A percentile compares a stretch with the other conserved stretches of the same genome.
These are phyloP conservation scores for Drosophila eohydei DNA, from an alignment of 2,888 invertebrate species.

Conservation along the genomic window DNA sequence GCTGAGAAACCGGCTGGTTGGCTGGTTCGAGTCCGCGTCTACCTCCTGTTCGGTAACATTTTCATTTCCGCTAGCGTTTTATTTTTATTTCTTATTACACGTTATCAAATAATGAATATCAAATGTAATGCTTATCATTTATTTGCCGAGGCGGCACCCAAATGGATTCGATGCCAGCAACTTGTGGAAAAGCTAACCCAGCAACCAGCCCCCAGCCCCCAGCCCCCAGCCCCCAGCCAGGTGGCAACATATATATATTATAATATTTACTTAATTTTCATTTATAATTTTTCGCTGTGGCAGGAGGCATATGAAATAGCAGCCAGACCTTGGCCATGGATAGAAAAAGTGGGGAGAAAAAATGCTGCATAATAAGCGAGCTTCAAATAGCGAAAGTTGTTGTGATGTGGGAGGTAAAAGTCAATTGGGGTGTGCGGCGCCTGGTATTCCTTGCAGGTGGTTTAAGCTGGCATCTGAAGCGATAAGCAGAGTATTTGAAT, in stretches of 20 bases:
- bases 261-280: conserved; percentile 82
- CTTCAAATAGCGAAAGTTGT: conserved; percentile 63
- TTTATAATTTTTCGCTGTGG: conserved; percentile 70
- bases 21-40: conserved; percentile 11
- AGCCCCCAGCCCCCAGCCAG: conserved; percentile 35
- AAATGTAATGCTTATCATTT: conserved; percentile 82
- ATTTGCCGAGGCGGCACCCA: conserved; percentile 69
- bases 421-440: conserved; percentile 41
- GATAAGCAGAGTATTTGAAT: conserved; percentile 81
- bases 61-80: conserved; percentile 78
- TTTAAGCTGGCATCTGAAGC: conserved; percentile 75
- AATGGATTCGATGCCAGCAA: conserved; percentile 40
- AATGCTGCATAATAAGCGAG: conserved; percentile 73
- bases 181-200: conserved; percentile 17
- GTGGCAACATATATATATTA: conserved; percentile 74
- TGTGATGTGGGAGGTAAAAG: conserved; percentile 40
- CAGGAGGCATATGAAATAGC: conserved; percentile 69
- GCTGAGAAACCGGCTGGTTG: not conserved
- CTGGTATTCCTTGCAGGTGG: conserved; percentile 59
- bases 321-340: conserved; percentile 59
- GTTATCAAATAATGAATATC: conserved; percentile 81
- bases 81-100: conserved; percentile 77
- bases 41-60: conserved; percentile 48
- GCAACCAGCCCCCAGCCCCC: conserved; percentile 11
- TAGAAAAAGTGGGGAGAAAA: conserved; percentile 34